Percentiles rank a stretch among this genome's conserved stretches.
phyloP scores from a whole-genome alignment of 2,113 vertebrate genomes.

The Rafetus swinhoei region DNA sequence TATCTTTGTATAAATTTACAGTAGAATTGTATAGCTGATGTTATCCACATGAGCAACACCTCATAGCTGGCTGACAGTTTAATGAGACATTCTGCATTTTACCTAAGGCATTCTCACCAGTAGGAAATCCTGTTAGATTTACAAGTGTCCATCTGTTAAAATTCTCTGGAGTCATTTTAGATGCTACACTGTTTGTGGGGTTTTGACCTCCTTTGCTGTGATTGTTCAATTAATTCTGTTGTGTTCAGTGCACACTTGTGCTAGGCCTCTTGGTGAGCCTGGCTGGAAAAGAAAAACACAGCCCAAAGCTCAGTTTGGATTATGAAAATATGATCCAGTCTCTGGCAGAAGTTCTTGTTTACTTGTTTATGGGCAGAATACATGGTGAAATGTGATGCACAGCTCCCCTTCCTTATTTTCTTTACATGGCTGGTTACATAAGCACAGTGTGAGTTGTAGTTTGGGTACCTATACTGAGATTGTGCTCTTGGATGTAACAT shows the following conservation, averaged over 20 bases:
- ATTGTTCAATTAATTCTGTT: slow-evolving; percentile 80
- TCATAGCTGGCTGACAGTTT: slow-evolving; percentile 79
- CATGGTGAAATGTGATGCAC: slow-evolving; percentile 12
- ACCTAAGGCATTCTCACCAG: slow-evolving; percentile 79
- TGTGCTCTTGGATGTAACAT: background rate
- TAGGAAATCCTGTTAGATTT: slow-evolving; percentile 85
- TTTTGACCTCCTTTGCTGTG: slow-evolving; percentile 78
- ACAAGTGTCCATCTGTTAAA: slow-evolving; percentile 84
- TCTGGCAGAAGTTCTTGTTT: slow-evolving; percentile 17
- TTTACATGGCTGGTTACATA: background rate
- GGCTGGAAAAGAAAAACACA: slow-evolving; percentile 29
- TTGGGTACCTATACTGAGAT: slow-evolving; percentile 1
- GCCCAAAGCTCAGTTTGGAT: slow-evolving; percentile 30
- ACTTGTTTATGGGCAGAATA: slow-evolving; percentile 50
- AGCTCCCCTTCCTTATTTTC: slow-evolving; percentile 19
- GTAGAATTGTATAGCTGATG: slow-evolving; percentile 54
- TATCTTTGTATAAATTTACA: slow-evolving; percentile 35
- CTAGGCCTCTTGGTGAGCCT: slow-evolving; percentile 44
- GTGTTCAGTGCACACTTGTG: slow-evolving; percentile 56
- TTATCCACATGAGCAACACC: slow-evolving; percentile 73
- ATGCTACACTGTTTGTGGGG: slow-evolving; percentile 75
- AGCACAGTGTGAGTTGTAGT: background rate
- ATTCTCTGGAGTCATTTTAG: slow-evolving; percentile 76
- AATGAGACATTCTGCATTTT: slow-evolving; percentile 82
- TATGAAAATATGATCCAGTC: slow-evolving; percentile 59